Base-by-base conservation (phyloP, 2,797 vertebrate genomes). In the Myotis vivesi region DNA sequence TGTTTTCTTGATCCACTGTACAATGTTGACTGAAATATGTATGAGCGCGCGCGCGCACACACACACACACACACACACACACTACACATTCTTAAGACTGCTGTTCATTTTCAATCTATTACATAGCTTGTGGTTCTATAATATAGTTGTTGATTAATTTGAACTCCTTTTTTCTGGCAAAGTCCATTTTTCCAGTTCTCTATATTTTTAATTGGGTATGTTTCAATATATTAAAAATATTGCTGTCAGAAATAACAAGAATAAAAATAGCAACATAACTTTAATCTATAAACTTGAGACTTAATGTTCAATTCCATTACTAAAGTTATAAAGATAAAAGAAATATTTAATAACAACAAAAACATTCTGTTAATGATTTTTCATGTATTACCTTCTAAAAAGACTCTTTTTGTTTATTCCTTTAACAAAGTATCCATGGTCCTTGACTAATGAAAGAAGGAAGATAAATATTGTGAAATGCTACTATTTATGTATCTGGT, bases 201-300 rank as follows among this genome's bases (percentile, higher is more conserved):
- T 91, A 69, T 81, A 66, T 81, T 80, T 89, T 81, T 77, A 89
- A 91, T 94, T 91, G 30, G 0, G 4, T 72, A 15, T 53, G 2
- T 80, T 93, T 97, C 83, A 95, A 96, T 81, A 23, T 86, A 97
- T 95, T 95, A 82, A 97, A 97, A 97, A 95, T 97, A 95, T 95
- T 97, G 97, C 95, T 97, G 51, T 97, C 55, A 69, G 94, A 97
- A 96, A 96, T 97, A 92, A 51, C 6, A 93, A 83, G 17, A 84
- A 66, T 97, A 97, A 98, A 97, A 97, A 96, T 96, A 97, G 83
- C 81, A 96, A 92, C 92, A 97, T 98, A 87, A 92, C 94, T 97
- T 95, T 55, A 36, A 98, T 93, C 96, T 96, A 96, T 94, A 76
- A 79, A 69, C 88, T 92, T 96, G 94, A 88, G 68, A 94, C 83